Evolutionary conservation across 2,113 vertebrate genomes (phyloP).

Genomic region (Rallus limicola): DNA sequence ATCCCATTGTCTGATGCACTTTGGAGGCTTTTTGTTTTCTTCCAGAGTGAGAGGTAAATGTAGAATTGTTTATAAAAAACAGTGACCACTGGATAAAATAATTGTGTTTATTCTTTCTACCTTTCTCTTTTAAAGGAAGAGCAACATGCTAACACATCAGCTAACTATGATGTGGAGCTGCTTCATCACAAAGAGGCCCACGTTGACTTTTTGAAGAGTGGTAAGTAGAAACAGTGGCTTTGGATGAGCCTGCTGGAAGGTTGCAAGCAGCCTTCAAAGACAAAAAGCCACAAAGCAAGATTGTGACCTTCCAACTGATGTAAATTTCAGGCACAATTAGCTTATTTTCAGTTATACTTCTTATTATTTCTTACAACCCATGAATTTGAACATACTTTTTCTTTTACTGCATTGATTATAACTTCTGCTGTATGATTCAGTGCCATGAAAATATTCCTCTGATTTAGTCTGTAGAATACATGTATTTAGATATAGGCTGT

Average conservation of each 20-base stretch:
- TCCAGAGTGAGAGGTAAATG: constrained; percentile 28
- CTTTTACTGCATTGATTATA: neutral
- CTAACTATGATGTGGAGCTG: constrained; percentile 97
- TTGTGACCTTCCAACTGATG: neutral
- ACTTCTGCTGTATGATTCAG: neutral
- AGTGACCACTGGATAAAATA: neutral
- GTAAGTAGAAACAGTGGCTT: constrained; percentile 72
- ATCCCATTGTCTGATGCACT: constrained; percentile 1
- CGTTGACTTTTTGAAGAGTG: constrained; percentile 93
- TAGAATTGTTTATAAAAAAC: neutral
- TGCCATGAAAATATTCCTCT: neutral
- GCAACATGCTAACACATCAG: constrained; percentile 97
- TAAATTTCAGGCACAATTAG: neutral
- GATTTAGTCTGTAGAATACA: neutral
- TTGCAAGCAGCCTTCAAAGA: too few species aligned
- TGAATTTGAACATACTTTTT: neutral
- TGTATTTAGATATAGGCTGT: neutral
- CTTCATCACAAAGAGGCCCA: constrained; percentile 97
- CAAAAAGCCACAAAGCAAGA: neutral
- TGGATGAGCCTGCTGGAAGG: neutral
- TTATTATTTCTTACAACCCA: neutral
- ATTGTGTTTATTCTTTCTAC: neutral
- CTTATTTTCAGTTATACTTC: neutral
- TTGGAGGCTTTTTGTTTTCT: constrained; percentile 7
- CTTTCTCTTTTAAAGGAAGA: constrained; percentile 87